Base-by-base conservation (phyloP, 2,888 invertebrate genomes). In the Andrena chrysosceles region DNA sequence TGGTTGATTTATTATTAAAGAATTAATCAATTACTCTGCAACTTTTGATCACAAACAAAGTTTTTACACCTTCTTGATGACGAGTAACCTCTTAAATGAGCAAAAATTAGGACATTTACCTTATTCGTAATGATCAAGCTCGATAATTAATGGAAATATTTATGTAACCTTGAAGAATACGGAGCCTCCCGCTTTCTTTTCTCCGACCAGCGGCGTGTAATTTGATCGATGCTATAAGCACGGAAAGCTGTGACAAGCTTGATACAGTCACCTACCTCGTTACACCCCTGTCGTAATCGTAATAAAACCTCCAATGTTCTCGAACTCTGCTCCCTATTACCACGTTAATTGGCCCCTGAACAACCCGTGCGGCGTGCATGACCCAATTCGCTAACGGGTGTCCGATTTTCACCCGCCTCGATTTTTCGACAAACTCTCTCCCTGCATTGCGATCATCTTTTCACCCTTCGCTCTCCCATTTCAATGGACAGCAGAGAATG, bases 181-280 rank as follows among this genome's bases (percentile, higher is more conserved):
- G 16, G 35, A 8, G 16, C 26, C 23, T n/a, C 31, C 31, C 1
- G 29, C 20, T 42, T 63, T 23, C 35, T 68, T 81, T 62, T n/a
- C 33, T 20, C 29, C 4, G 62, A 20, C 26, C 48, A 64, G 16
- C 59, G 67, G 42, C 60, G 48, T 48, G 42, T 72, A 83, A 85
- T 67, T 70, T 59, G 64, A 81, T 72, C 82, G 73, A 78, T 81
- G 76, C 62, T 68, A 71, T 62, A 75, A 81, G 68, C 73, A 33
- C 42, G 74, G 74, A 74, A 83, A 81, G 71, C 77, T 78, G 77
- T 67, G 87, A 79, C 81, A 85, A 87, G 77, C 73, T 87, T 84
- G 85, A 85, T 89, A 85, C 89, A 77, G 87, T 84, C 84, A 86
- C 84, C 88, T 87, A 86, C 84, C 88, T 87, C 80, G 85, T 88